phyloP scores from a whole-genome alignment of 2,888 invertebrate genomes.

The Drosophila anomalata region DNA sequence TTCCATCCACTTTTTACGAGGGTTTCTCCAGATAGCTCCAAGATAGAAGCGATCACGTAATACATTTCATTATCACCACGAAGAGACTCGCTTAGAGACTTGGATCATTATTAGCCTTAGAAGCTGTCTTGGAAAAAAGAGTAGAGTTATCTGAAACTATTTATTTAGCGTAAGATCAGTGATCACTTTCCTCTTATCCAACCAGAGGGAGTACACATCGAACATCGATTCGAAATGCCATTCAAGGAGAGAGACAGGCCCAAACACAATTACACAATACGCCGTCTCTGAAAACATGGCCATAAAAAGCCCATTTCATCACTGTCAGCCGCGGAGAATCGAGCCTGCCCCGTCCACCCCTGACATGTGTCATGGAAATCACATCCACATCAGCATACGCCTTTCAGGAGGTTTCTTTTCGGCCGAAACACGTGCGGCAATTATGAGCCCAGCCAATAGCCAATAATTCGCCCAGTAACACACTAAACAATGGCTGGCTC shows the following conservation, averaged over 20 bases:
- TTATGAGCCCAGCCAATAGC: constrained; percentile 51
- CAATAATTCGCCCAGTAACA: constrained; percentile 63
- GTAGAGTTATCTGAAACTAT: too few relatives aligned
- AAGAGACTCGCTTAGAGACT: not conserved
- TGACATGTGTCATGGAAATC: constrained; percentile 43
- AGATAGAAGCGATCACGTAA: constrained; percentile 62
- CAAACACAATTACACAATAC: constrained; percentile 60
- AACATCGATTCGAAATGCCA: constrained; percentile 40
- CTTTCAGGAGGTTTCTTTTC: constrained; percentile 28
- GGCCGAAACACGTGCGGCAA: constrained; percentile 67
- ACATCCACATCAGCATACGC: constrained; percentile 40
- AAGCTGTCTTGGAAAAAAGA: not conserved
- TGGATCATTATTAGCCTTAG: not conserved
- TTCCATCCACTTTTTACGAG: constrained; percentile 55
- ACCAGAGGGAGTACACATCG: constrained; percentile 3
- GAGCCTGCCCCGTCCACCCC: constrained; percentile 5
- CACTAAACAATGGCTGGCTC: constrained; percentile 38
- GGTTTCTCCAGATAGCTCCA: constrained; percentile 35
- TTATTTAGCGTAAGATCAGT: not conserved
- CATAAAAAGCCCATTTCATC: constrained; percentile 70
- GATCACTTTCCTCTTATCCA: not conserved
- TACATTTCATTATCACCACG: constrained; percentile 39
- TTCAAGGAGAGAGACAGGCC: constrained; percentile 41
- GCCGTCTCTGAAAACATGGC: constrained; percentile 41
- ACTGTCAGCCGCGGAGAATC: constrained; percentile 54